Percentiles rank a stretch among this genome's conserved stretches.
phyloP scores from a whole-genome alignment of 2,888 invertebrate species.

The Mystacides longicornis region DNA sequence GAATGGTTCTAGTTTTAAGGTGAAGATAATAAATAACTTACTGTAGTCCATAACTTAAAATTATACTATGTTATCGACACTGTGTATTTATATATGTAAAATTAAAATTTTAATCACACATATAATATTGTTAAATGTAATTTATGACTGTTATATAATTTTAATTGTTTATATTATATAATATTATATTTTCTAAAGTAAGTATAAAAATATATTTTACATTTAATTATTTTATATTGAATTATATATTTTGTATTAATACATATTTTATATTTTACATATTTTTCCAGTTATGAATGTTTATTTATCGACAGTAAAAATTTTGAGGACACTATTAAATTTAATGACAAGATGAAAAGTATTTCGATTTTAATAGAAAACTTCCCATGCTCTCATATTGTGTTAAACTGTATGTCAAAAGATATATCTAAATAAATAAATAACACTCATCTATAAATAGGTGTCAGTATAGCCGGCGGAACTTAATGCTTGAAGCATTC shows the following conservation, averaged over 20 bases:
- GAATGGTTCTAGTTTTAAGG: slow-evolving; percentile 32
- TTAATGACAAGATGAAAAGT: too few species aligned
- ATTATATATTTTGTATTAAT: slow-evolving; percentile 10
- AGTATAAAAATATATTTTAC: slow-evolving; percentile 13
- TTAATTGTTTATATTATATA: slow-evolving; percentile 27
- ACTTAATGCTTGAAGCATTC: too few species aligned
- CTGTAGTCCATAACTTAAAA: slow-evolving; percentile 23
- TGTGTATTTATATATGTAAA: slow-evolving; percentile 31
- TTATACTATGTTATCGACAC: slow-evolving; percentile 24
- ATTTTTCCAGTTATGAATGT: too few species aligned
- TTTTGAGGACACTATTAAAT: too few species aligned
- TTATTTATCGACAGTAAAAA: too few species aligned
- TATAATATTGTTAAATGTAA: not conserved
- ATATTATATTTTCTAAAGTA: slow-evolving; percentile 32
- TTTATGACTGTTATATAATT: slow-evolving; percentile 31
- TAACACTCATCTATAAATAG: too few species aligned
- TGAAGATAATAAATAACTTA: slow-evolving; percentile 37
- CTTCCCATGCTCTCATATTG: too few species aligned
- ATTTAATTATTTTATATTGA: slow-evolving; percentile 10
- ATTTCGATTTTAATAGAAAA: too few species aligned
- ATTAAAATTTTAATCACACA: too few species aligned
- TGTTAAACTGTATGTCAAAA: too few species aligned
- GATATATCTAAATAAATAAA: too few species aligned
- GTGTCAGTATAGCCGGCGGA: too few species aligned
- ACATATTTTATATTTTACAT: slow-evolving; percentile 3